Evolutionary conservation across 30 jellyfish, hydroid and myxozoan species (phyloP), one percentile per base, ranked within the genome.

Genomic region (Catostylus mosaicus): DNA sequence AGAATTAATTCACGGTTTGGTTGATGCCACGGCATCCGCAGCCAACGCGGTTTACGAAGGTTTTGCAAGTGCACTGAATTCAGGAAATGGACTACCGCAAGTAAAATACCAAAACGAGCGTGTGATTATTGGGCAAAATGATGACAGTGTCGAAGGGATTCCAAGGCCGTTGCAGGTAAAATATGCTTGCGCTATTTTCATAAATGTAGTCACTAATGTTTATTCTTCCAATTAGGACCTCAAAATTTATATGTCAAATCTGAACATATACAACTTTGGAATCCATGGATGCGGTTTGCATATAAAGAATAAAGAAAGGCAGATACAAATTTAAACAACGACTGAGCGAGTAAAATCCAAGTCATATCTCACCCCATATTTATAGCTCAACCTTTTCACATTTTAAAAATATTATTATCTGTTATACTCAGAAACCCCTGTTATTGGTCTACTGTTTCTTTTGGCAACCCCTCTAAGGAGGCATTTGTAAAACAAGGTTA

Each of bases 91-190:
- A 14, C 18, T 18, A 22, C 59, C 72, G 30, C 8, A 73, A 11
- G 38, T 46, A 7, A 37, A 3, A 12, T 33, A 68, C 29, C 80
- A 35, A 24, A 68, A 68, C 22, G 62, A 68, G 24, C 36, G 19
- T 23, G 62, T 68, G 12, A 12, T 68, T 33, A 32, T 35, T 1
- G 26, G 43, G 9, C 64, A 38, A 4, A 33, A 43, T 10, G 64
- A 68, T 7, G 80, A 36, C 45, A 43, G 59, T 26, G 59, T 68
- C 9, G 80, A 68, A 1, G 80, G 80, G 7, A 46, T 68, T 23
- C 80, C 80, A 3, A 68, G 80, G 56, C 80, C 80, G 2, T 37
- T 68, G 64, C 80, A 68, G 64, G 80, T 68, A 68, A 18, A 54
- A 26, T 29, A 9, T 16, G 4, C 20, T 27, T 48, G 4, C 63